These are phyloP conservation scores for Tiaroga cobitis DNA, from an alignment of 2,797 vertebrate genomes.

Conservation along the genomic window DNA sequence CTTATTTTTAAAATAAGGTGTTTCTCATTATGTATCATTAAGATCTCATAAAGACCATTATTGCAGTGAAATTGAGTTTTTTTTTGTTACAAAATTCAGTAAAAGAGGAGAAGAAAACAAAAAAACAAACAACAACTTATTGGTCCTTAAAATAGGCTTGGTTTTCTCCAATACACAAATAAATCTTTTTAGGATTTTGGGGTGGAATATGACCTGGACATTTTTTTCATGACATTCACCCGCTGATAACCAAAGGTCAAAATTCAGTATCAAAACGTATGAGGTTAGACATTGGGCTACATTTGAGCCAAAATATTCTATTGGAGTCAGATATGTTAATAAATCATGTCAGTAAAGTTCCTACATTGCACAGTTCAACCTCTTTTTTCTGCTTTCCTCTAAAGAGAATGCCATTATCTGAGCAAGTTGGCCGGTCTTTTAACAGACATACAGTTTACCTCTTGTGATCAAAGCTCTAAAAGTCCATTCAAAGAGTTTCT, in stretches of 20 bases:
- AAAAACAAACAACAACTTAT: neutral
- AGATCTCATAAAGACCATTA: neutral
- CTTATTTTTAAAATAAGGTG: neutral
- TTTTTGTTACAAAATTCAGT: neutral
- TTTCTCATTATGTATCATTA: neutral
- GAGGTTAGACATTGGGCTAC: neutral
- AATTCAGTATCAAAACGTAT: neutral
- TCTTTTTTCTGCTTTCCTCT: neutral
- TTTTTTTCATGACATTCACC: neutral
- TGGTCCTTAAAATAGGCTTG: neutral
- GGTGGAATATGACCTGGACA: neutral
- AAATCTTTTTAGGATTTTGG: neutral
- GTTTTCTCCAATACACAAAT: neutral
- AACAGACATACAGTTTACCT: constrained; percentile 3
- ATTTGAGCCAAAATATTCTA: neutral
- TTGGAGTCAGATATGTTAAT: neutral
- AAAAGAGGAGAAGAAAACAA: neutral
- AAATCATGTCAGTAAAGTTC: neutral
- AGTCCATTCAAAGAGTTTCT: neutral
- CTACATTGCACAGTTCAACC: neutral
- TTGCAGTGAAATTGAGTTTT: neutral
- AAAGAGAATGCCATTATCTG: neutral
- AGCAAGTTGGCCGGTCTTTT: neutral
- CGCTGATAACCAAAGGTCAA: neutral
- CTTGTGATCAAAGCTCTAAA: neutral